Conservation (phyloP, 2,113 vertebrate genomes). For the Amphilophus citrinellus region DNA sequence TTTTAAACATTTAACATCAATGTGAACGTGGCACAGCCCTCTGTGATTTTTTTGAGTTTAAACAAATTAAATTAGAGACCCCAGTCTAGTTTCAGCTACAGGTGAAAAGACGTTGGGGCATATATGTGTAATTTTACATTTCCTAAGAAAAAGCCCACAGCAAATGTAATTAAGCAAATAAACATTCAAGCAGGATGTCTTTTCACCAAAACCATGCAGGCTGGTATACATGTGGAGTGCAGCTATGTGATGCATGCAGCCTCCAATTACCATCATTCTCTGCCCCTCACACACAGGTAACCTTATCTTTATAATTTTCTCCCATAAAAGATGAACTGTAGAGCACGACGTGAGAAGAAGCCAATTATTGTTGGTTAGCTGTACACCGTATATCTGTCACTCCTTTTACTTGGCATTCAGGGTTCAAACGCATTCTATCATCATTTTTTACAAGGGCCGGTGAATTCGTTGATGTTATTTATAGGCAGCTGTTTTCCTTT, state of each 20-base stretch:
- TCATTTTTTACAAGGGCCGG: constrained; percentile 68
- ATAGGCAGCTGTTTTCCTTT: constrained; percentile 69
- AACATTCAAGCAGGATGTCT: neutral
- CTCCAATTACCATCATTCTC: constrained; percentile 13
- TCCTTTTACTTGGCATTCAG: constrained; percentile 67
- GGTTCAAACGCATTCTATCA: constrained; percentile 72
- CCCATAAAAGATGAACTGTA: constrained; percentile 24
- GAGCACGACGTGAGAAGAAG: constrained; percentile 32
- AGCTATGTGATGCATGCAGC: neutral
- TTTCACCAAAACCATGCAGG: neutral
- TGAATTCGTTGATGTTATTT: constrained; percentile 74
- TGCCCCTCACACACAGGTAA: constrained; percentile 11
- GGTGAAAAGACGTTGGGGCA: neutral
- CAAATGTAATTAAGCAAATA: neutral
- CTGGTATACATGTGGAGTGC: neutral
- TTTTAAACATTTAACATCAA: too few species aligned
- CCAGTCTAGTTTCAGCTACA: too few species aligned
- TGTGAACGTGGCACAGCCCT: neutral
- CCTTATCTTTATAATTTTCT: constrained; percentile 44
- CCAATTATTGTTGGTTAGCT: constrained; percentile 69
- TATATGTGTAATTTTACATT: neutral
- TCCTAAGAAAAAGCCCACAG: neutral
- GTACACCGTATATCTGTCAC: constrained; percentile 61
- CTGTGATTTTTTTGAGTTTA: neutral
- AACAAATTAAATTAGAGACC: neutral